Evolutionary conservation across 2,888 invertebrate genomes (phyloP), one percentile per base, ranked within the genome.

Genomic region (Willowsia nigromaculata): DNA sequence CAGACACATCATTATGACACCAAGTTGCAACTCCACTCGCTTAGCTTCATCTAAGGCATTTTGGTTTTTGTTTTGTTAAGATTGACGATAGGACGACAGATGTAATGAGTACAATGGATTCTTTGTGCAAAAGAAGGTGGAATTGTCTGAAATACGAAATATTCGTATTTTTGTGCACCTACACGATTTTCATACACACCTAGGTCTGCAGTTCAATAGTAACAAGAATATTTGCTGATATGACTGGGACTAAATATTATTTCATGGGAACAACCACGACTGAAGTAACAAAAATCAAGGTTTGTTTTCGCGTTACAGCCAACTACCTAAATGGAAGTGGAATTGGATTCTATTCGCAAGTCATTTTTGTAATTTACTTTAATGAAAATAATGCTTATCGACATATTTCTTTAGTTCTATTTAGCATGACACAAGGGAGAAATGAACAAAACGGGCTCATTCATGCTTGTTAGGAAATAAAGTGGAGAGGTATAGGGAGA

Each of bases 1-100:
- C 30, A 62, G 30, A 62, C 62, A 62, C 62, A 62, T 59, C 56
- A 62, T 62, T 30, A 62, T 15, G 62, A 62, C 62, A 30, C 15
- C 11, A 30, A 27, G 13, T 62, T 62, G 30, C n/a, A 30, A 15
- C 62, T 30, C 27, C 27, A 62, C 30, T 30, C 30, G 30, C 15
- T 62, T 30, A 30, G 30, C 30, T 62, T 30, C 27, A 15, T 62
- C 30, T 62, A 30, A 25, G 22, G 56, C 56, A 25, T 22, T 56
- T 56, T 56, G 0, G 1, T 18, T 47, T 40, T 13, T 50, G n/a
- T 50, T 18, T 18, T 50, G 50, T 13, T 4, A 56, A 56, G 22
- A 56, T n/a, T 53, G 56, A 56, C 56, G 5, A 56, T n/a, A n/a
- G n/a, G n/a, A n/a, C 22, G 56, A 22, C 56, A 56, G 56, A 22